Percentiles rank a stretch among this genome's conserved stretches.
Evolutionary conservation across 1,140 invertebrate species (phyloP).

Genomic region (Fragariocoptes setiger): DNA sequence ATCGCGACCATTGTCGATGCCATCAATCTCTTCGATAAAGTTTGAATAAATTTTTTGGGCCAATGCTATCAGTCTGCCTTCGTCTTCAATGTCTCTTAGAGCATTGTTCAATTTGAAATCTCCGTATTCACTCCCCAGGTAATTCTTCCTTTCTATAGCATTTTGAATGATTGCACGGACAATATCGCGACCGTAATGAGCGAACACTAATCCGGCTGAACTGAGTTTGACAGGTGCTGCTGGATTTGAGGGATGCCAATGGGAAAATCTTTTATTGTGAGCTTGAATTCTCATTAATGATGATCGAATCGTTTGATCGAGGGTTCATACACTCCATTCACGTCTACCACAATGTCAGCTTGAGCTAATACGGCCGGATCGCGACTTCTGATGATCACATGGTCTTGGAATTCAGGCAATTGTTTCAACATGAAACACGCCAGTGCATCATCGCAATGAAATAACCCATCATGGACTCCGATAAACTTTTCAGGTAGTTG

Average conservation of each 20-base stretch:
- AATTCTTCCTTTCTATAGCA: too few relatives aligned
- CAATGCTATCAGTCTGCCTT: slow-evolving; percentile 23
- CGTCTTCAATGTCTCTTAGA: slow-evolving; percentile 15
- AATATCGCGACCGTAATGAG: slow-evolving; percentile 57
- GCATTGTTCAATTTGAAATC: too few relatives aligned
- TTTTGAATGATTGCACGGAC: slow-evolving; percentile 35
- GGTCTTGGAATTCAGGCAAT: slow-evolving; percentile 43
- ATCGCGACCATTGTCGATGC: slow-evolving; percentile 55
- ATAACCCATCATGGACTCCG: slow-evolving; percentile 29
- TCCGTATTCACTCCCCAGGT: slow-evolving; percentile 6
- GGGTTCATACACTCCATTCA: slow-evolving; percentile 52
- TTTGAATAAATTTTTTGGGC: slow-evolving; percentile 54
- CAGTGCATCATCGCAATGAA: slow-evolving; percentile 85
- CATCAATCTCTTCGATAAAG: slow-evolving; percentile 79
- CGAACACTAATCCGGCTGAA: slow-evolving; percentile 73
- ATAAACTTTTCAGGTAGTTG: too few relatives aligned
- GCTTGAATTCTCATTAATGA: slow-evolving; percentile 38
- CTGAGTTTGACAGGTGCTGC: slow-evolving; percentile 44
- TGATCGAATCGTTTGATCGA: slow-evolving; percentile 49
- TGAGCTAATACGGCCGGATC: slow-evolving; percentile 30
- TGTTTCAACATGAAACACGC: slow-evolving; percentile 63
- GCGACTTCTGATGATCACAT: slow-evolving; percentile 37
- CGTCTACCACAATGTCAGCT: slow-evolving; percentile 85
- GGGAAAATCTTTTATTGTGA: slow-evolving; percentile 29
- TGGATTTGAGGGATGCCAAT: slow-evolving; percentile 22